These are phyloP conservation scores for Xanthorhoe spadicearia DNA, from an alignment of 2,888 invertebrate species.

Conservation along the genomic window DNA sequence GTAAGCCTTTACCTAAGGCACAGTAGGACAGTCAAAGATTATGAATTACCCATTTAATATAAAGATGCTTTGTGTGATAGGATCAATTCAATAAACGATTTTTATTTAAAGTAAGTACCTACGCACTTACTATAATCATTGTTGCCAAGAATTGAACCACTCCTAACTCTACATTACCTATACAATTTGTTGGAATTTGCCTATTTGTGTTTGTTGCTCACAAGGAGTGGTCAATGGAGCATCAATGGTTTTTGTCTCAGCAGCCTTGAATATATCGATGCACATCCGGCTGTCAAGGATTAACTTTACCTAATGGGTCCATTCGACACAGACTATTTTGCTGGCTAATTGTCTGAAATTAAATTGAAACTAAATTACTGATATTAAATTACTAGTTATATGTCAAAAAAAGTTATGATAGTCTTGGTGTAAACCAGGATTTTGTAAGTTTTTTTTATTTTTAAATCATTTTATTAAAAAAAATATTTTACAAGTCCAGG, in stretches of 20 bases:
- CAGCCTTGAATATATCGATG: conserved; percentile 37
- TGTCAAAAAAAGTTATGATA: no score
- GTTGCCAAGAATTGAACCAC: conserved; percentile 28
- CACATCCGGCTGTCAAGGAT: conserved; percentile 19
- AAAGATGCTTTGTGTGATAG: not conserved
- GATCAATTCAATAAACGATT: conserved; percentile 3
- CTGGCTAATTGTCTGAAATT: no score
- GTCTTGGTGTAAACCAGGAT: no score
- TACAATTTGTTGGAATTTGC: conserved; percentile 29
- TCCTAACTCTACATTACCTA: conserved; percentile 33
- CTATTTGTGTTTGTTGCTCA: conserved; percentile 31
- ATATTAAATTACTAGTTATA: no score
- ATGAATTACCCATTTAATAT: not conserved
- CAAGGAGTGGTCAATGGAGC: conserved; percentile 29
- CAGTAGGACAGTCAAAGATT: no score
- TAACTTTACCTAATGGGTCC: not conserved
- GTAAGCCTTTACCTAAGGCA: no score
- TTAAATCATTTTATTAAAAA: no score
- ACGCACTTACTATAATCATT: conserved; percentile 19
- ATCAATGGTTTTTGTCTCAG: conserved; percentile 39
- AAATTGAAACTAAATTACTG: no score
- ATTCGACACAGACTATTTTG: not conserved
- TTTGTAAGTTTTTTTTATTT: no score
- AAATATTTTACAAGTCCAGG: no score
- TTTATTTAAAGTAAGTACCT: conserved; percentile 3